phyloP scores from a whole-genome alignment of 1,140 invertebrate genomes.

The Neocloeon triangulifer region DNA sequence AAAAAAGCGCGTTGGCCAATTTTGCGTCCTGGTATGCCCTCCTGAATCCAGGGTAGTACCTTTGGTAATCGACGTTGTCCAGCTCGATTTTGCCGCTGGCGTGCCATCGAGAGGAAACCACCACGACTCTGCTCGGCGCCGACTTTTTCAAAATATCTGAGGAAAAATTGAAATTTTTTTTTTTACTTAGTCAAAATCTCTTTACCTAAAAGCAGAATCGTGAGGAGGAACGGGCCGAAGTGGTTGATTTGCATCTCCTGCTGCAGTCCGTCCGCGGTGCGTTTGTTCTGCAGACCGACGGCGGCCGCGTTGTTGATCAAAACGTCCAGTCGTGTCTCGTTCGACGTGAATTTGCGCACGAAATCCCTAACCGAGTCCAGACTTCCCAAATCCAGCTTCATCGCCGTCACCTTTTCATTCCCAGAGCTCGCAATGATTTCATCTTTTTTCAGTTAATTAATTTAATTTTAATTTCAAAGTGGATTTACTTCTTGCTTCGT shows the following conservation, averaged over 20 bases:
- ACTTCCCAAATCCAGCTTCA: not conserved
- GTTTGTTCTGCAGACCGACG: slow-evolving; percentile 3
- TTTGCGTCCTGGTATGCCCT: not conserved
- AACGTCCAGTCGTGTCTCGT: slow-evolving; percentile 19
- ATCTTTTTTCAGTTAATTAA: too few relatives aligned
- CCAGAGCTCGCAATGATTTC: not conserved
- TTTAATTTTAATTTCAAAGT: too few relatives aligned
- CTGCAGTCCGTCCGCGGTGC: slow-evolving; percentile 21
- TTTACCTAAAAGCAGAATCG: slow-evolving; percentile 25
- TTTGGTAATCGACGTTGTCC: not conserved
- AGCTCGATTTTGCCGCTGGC: not conserved
- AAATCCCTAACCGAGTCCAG: not conserved
- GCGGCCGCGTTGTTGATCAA: slow-evolving; percentile 24
- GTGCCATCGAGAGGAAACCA: slow-evolving; percentile 1
- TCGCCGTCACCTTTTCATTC: slow-evolving; percentile 1
- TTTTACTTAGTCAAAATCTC: slow-evolving; percentile 10
- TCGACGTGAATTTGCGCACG: slow-evolving; percentile 5
- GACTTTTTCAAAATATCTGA: slow-evolving; percentile 3
- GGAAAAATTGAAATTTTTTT: not conserved
- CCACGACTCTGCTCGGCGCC: slow-evolving; percentile 2
- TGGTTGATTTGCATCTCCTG: slow-evolving; percentile 19
- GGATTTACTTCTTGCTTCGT: slow-evolving; percentile 9
- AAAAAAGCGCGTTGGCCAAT: slow-evolving; percentile 1
- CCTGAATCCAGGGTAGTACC: not conserved
- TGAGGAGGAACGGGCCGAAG: slow-evolving; percentile 29